These are phyloP conservation scores for Lagocephalus sceleratus DNA, from an alignment of 2,797 vertebrate species.

Conservation along the genomic window DNA sequence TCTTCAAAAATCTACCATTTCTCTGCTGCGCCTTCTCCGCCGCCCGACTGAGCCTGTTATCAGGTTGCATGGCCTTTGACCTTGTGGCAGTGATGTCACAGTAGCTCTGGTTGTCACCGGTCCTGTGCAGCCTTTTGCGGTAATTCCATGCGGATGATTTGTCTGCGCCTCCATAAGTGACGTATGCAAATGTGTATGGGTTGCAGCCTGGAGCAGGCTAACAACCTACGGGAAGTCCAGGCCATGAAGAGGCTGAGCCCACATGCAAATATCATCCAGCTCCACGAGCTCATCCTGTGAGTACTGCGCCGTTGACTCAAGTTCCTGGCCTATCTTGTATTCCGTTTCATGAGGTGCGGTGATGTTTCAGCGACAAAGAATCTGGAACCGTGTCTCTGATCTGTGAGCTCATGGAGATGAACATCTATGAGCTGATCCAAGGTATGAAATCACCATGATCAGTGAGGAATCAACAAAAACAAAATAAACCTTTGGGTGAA, in stretches of 20 bases:
- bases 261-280: conserved; percentile 81
- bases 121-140: not conserved
- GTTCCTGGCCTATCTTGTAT: not conserved
- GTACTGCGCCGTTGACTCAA: conserved; percentile 36
- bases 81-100: conserved; percentile 26
- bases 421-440: conserved; percentile 89
- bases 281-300: conserved; percentile 87
- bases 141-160: not conserved
- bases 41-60: not conserved
- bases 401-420: conserved; percentile 93
- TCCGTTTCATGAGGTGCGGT: not conserved
- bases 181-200: not conserved
- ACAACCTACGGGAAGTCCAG: conserved; percentile 83
- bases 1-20: not conserved
- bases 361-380: conserved; percentile 81
- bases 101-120: not conserved
- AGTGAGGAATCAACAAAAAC: not conserved
- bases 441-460: conserved; percentile 54
- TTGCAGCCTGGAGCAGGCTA: conserved; percentile 83
- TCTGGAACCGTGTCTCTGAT: conserved; percentile 83
- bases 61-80: conserved; percentile 43
- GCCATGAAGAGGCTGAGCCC: conserved; percentile 83
- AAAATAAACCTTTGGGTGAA: not conserved
- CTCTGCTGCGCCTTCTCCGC: not conserved
- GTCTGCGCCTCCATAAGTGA: not conserved